Evolutionary conservation across 2,113 vertebrate species (phyloP), one percentile per base, ranked within the genome.

Genomic region (Elachura formosa): DNA sequence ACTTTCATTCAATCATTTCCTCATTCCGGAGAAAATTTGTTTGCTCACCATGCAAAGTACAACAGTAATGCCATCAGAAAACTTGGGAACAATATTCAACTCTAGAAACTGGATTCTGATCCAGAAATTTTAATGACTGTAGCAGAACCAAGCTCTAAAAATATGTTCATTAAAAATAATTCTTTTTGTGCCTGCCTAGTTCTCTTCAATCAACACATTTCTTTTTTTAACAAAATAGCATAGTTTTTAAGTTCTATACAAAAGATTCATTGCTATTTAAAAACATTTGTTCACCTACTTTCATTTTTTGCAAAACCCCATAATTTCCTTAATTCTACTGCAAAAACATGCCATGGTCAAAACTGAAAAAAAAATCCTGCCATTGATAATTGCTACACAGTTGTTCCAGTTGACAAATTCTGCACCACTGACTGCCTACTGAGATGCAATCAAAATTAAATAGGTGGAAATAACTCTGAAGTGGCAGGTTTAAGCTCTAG

Each of bases 361-460:
- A 94, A 79, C 10, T 14, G 33, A 15, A 73, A 66, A 89, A 90
- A 91, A 84, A 66, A 75, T 68, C 28, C 49, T 81, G 64, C 67
- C 67, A 75, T 81, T 90, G 82, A 80, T 96, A 96, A 97, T 94
- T 93, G 84, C 76, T 48, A 38, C 87, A 72, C 31, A 93, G 34
- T 86, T 94, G 31, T 89, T 93, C 66, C 67, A 69, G 82, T 4
- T 49, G 94, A 93, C 61, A 91, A 93, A 95, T 54, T 56, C 56
- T 62, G 45, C 48, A 36, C 71, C 78, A 63, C 58, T 94, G 93
- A 76, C 89, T 96, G 82, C 94, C 92, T 94, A 89, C 92, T 93
- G 95, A 94, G 94, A 90, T 25, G 75, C 92, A 94, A 96, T 97
- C 94, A 94, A 94, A 96, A 95, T 90, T 84, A 96, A 97, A 96